Evolutionary conservation across 92 coral and sea anemone genomes (phyloP).

Genomic region (Porites evermanni): DNA sequence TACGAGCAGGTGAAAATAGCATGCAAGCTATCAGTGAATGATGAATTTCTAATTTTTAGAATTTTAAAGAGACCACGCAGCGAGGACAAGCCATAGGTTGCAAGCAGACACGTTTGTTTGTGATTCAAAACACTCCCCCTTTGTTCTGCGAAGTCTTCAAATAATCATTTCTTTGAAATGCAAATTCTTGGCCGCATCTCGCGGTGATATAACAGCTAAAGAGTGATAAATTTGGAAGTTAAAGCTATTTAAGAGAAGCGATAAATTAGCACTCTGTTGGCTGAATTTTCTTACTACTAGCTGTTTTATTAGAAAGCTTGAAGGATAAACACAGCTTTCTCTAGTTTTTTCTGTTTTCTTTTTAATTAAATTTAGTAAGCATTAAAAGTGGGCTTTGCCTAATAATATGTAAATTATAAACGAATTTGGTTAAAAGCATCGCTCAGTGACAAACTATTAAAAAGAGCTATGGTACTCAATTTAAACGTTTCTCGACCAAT

Average conservation of each 20-base stretch:
- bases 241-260: background rate
- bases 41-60: background rate
- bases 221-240: background rate
- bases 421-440: background rate
- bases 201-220: background rate
- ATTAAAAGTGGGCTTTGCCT: no score
- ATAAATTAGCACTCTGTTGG: background rate
- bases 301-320: no score
- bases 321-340: no score
- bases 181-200: slow-evolving; percentile 1
- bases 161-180: slow-evolving; percentile 18
- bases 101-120: background rate
- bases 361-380: no score
- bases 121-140: background rate
- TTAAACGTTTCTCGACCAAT: background rate
- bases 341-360: no score
- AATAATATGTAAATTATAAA: no score
- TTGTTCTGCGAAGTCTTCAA: slow-evolving; percentile 34
- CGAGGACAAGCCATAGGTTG: background rate
- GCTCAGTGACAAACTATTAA: background rate
- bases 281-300: background rate
- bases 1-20: slow-evolving; percentile 3
- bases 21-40: slow-evolving; percentile 1
- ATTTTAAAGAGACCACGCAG: slow-evolving; percentile 12
- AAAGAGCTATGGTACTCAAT: background rate